These are phyloP conservation scores for Helicorthomorpha holstii DNA, from an alignment of 1,140 invertebrate genomes.

Conservation along the genomic window DNA sequence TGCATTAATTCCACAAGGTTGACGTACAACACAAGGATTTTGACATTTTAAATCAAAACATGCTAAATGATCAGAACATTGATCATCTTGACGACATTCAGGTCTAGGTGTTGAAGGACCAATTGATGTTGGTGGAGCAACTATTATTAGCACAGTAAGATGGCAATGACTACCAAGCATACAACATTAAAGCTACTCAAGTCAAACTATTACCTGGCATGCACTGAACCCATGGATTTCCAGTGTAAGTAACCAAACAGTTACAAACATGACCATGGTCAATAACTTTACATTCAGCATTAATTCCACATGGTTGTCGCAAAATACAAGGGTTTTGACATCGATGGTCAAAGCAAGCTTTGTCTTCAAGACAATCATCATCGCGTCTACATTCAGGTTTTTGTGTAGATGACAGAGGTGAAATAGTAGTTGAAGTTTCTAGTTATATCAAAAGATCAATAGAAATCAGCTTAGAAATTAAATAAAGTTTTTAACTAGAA, in stretches of 20 bases:
- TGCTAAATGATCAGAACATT: no score
- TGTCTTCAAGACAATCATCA: constrained; percentile 39
- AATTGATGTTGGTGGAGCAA: not conserved
- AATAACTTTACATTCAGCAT: constrained; percentile 67
- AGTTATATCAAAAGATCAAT: no score
- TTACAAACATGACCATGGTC: constrained; percentile 56
- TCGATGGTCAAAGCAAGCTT: constrained; percentile 22
- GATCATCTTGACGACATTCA: no score
- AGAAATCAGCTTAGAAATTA: not conserved
- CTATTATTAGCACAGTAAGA: not conserved
- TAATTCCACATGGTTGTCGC: constrained; percentile 24
- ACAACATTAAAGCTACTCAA: no score
- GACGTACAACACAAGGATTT: no score
- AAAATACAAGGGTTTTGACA: constrained; percentile 18
- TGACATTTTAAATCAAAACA: no score
- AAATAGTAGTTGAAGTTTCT: not conserved
- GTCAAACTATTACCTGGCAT: no score
- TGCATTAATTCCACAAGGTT: no score
- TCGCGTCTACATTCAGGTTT: constrained; percentile 36
- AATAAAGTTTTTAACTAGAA: not conserved
- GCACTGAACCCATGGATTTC: no score
- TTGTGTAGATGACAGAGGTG: not conserved
- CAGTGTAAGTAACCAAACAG: constrained; percentile 65
- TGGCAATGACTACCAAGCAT: constrained; percentile 17
- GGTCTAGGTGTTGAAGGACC: no score